Evolutionary conservation across 2,888 invertebrate species (phyloP), one percentile per base, ranked within the genome.

Genomic region (Ceramica pisi): DNA sequence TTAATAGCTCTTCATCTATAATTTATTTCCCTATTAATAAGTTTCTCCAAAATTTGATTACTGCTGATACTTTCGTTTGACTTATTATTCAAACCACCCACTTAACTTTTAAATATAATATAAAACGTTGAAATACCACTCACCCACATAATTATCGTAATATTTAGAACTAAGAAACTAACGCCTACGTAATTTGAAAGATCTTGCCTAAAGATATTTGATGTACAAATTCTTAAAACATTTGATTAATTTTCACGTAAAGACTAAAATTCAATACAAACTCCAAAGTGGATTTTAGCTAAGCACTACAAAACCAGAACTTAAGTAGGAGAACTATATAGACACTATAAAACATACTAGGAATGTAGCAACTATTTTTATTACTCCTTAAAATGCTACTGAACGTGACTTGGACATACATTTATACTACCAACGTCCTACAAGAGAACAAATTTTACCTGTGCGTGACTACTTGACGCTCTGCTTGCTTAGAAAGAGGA

Each of bases 401-500:
- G 38, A 10, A 82, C 82, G 79, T 78, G 79, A 70, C 79, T 78
- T 46, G 57, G 55, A 65, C 69, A 67, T 62, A 59, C 57, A 65
- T 73, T 69, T 78, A 53, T 51, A 31, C 48, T 62, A 31, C 55
- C n/a, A 46, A 68, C 69, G 50, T 70, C 57, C 56, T 78, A 67
- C 65, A 59, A 66, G 74, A 48, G 71, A 78, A 75, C 70, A 78
- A 75, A 84, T 81, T 78, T 70, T 59, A 59, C 51, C 57, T 64
- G 67, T 81, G 84, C 84, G 82, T 82, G 84, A 82, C 67, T 68
- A 64, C 75, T 73, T 70, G 68, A 70, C 63, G 74, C 78, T 82
- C 60, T 50, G 50, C n/a, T 81, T 67, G 46, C 71, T 76, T 19
- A 55, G 38, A 74, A 73, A 71, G 51, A 73, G 68, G 73, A 77